Base-by-base conservation (phyloP, 2,113 vertebrate genomes). In the Podiceps cristatus region DNA sequence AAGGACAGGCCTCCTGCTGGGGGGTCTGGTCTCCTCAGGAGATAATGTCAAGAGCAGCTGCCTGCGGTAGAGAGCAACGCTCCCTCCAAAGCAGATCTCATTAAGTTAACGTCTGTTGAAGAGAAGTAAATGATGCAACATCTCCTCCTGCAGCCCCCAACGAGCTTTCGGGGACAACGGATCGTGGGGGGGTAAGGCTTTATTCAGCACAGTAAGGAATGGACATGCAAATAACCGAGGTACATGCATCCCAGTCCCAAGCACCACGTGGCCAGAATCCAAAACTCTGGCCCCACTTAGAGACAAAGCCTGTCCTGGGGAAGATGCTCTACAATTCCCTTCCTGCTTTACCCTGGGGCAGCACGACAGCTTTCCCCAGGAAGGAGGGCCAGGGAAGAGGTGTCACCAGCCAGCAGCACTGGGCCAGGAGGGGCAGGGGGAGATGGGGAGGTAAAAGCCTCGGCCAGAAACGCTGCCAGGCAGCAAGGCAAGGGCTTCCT, bases 161-260 rank as follows among this genome's bases (percentile, higher is more conserved):
- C 2, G 4, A 91, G 86, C 40, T 92, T 84, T 66, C 69, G 80
- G 73, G 58, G 67, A 88, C 31, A 20, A 78, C 47, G 86, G 42
- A 74, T 63, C 31, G 37, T 1, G 1, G 66, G 10, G 45, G 79
- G 40, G 50, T 37, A 92, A 88, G 44, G 77, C 33, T 97, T 97
- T 96, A 98, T 97, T 97, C 81, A 79, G 35, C 20, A 62, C 45
- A 83, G 62, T 33, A 86, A 95, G 79, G 58, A 95, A 83, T 0
- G 2, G 37, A 87, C 81, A 78, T 14, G 49, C 47, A 89, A 76
- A 69, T 29, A 85, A 87, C 50, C 3, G 7, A 76, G 40, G 68
- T 27, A 72, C 19, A 20, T 0, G 0, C 42, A 73, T 88, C 86
- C 63, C 33, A 4, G 7, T 40, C 56, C 71, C 53, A 45, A 71